Base-by-base conservation (phyloP, 2,113 vertebrate genomes). In the Dromaius novaehollandiae region DNA sequence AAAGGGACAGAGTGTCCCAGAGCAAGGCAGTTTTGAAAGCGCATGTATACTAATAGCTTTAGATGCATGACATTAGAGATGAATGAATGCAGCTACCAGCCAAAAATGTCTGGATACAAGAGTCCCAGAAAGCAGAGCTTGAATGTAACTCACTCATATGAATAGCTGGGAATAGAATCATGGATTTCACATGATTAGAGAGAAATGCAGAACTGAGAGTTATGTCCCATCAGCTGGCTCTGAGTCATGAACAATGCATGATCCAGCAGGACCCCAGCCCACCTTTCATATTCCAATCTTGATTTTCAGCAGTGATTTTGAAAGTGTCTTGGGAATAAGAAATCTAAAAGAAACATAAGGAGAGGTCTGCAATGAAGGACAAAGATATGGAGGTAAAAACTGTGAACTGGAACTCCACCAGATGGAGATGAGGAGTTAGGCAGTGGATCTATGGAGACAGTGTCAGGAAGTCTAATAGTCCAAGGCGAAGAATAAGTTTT, bases 381-480 rank as follows among this genome's bases (percentile, higher is more conserved):
- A 93, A 91, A 89, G 84, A 82, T 77, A 80, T 2, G 58, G 75
- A 93, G 70, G 55, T 75, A 96, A 83, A 82, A 51, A 96, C 91
- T 88, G 76, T 92, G 94, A 95, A 96, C 84, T 96, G 93, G 87
- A 97, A 97, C 94, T 86, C 76, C 82, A 95, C 71, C 91, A 91
- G 89, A 88, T 88, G 93, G 93, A 91, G 74, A 91, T 80, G 64
- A 95, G 32, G 64, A 81, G 77, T 87, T 73, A 80, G 69, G 76
- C 13, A 46, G 34, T 40, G 60, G 36, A 74, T 95, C 92, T 82
- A 55, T 66, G 25, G 55, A 86, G 28, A 46, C 28, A 1, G 0
- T 55, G 19, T 91, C 87, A 94, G 51, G 68, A 88, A 94, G 46
- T 42, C 81, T 73, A 92, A 82, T 17, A 79, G 15, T n/a, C 58